Percentiles rank a stretch among this genome's conserved stretches.
These are phyloP conservation scores for Stenotaenia linearis DNA, from an alignment of 2,888 invertebrate genomes.

Conservation along the genomic window DNA sequence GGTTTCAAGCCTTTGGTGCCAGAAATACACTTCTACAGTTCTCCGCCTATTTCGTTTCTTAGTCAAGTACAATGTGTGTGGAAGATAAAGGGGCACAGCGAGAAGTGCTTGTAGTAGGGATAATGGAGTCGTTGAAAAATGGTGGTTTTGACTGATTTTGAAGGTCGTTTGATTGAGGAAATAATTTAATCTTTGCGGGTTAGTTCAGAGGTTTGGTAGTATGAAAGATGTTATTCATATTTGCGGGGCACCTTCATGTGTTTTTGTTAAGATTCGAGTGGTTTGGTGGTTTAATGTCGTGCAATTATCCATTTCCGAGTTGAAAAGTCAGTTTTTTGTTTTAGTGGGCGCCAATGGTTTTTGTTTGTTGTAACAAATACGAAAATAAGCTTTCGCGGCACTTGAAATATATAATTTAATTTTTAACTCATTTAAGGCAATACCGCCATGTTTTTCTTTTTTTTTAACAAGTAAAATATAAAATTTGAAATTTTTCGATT, in stretches of 20 bases:
- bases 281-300: too few species aligned
- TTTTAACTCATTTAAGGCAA: too few species aligned
- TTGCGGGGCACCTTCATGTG: not conserved
- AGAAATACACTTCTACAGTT: conserved; percentile 12
- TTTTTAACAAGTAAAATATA: too few species aligned
- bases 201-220: not conserved
- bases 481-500: too few species aligned
- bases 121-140: not conserved
- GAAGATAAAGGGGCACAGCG: not conserved
- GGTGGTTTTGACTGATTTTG: not conserved
- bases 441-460: too few species aligned
- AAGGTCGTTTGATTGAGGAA: not conserved
- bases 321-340: too few species aligned
- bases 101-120: not conserved
- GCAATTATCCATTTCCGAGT: too few species aligned
- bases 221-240: not conserved
- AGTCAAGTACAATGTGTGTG: not conserved
- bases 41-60: not conserved
- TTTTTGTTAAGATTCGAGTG: too few species aligned
- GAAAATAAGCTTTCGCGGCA: too few species aligned
- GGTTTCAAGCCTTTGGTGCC: conserved; percentile 8
- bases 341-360: too few species aligned
- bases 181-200: not conserved
- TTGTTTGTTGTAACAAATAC: too few species aligned
- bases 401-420: too few species aligned